These are phyloP conservation scores for Halocynthia roretzi DNA, from an alignment of 23 tunicate genomes.

Conservation along the genomic window DNA sequence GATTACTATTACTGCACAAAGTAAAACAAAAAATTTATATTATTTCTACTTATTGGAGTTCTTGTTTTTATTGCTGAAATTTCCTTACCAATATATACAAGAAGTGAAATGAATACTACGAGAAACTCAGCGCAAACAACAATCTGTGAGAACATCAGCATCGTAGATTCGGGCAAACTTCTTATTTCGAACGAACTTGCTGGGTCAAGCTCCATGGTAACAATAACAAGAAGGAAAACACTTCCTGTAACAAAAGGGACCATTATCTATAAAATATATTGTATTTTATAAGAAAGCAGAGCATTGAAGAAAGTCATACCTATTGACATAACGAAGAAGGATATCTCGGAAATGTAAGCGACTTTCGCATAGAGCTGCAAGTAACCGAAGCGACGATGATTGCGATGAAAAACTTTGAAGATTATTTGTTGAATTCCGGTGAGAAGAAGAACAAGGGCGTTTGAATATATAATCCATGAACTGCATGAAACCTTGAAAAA, in stretches of 20 bases:
- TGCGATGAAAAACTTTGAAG: neutral
- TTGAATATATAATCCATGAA: neutral
- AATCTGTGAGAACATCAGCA: neutral
- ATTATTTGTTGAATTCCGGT: neutral
- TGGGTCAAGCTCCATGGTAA: neutral
- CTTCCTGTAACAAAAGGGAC: neutral
- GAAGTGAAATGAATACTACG: neutral
- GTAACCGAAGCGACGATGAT: slow-evolving; percentile 1
- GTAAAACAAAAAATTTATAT: too few relatives aligned
- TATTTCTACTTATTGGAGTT: too few relatives aligned
- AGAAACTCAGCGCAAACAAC: neutral
- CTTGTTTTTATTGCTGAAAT: too few relatives aligned
- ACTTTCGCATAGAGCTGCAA: neutral
- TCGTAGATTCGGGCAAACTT: neutral
- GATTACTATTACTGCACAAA: neutral
- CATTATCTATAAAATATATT: neutral
- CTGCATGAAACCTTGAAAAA: neutral
- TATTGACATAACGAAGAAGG: neutral
- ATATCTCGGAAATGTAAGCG: neutral
- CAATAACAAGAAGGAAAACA: neutral
- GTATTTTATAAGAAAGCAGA: neutral
- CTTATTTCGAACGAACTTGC: neutral
- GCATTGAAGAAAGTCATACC: neutral
- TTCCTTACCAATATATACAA: slow-evolving; percentile 3
- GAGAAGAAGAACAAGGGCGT: neutral